Evolutionary conservation across 2,888 invertebrate genomes (phyloP), one percentile per base, ranked within the genome.

Genomic region (Pyrochroa serraticornis): DNA sequence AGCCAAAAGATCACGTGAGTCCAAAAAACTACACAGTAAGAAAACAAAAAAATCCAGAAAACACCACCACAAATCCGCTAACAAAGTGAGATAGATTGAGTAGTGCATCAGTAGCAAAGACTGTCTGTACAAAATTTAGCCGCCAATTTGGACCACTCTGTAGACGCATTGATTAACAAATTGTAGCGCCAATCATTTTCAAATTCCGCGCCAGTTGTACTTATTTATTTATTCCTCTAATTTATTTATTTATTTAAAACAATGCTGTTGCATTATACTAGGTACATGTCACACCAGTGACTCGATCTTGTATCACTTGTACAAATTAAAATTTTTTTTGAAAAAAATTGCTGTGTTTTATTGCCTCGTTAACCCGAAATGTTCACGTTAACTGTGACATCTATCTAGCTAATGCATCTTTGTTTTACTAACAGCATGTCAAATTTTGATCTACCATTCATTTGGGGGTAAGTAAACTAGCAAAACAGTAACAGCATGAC

Each of bases 1-100:
- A 79, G 86, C 87, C 71, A 86, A 86, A 79, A 82, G 83, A 83
- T 85, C 92, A 91, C 92, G 92, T 92, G 91, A 92, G 92, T 92
- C 90, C 75, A 91, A 89, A 87, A 75, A 74, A 69, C 67, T 67
- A 71, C 71, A 75, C 67, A 72, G 68, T 72, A 76, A 73, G 74
- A 77, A 75, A 73, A 62, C 68, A 51, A 74, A 75, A 70, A 75
- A 73, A 68, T 70, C 70, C 65, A 75, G 74, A 66, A 73, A 74
- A 66, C 74, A 73, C 51, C 74, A 73, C 36, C 61, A 63, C 59
- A 72, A 71, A 66, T 61, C 62, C 54, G 54, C 57, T 65, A 71
- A 71, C 64, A 73, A 71, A 70, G 71, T 74, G 69, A 73, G 75
- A 70, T 76, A 77, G 71, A 66, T 66, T 41, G 47, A 44, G 52